Base-by-base conservation (phyloP, 2,113 vertebrate species). In the Xenopus laevis region DNA sequence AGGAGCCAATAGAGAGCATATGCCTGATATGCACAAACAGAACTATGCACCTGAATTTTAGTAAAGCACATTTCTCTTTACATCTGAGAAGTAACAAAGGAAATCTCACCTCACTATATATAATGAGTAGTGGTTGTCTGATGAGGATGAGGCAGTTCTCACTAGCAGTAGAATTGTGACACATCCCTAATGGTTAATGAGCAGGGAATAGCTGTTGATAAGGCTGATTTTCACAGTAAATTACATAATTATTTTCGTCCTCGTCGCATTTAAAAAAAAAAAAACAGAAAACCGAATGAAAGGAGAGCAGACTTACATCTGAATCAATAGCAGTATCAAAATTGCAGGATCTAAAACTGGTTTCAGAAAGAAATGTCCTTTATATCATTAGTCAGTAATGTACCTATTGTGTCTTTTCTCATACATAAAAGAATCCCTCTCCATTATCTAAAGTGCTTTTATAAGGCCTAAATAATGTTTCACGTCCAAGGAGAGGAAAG, bases 371-470 rank as follows among this genome's bases (percentile, higher is more conserved):
- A 68, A 61, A 20, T 65, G 61, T 30, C 65, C 46, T 76, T 69
- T 76, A 74, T 74, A 57, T 68, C 65, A 68, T 68, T 68, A 74
- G 53, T 58, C 72, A 68, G 60, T 74, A 74, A 68, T 74, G 64
- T 47, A 60, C 65, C 61, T 68, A 74, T 68, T 65, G 67, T 74
- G 57, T 61, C 23, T 68, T 61, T 68, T 58, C 63, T 18, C 23
- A 33, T 20, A n/a, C 40, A 40, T 52, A 74, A 74, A 13, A 66
- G 52, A 61, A 50, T 40, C 33, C 5, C 33, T 40, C 33, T 40
- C 8, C 33, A 40, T 40, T 40, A 40, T 40, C 8, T 40, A 40
- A 40, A 40, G 33, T 40, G 33, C 33, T 40, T 40, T 9, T 40
- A 6, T 40, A 40, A 40, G 33, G 33, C 33, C 33, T 40, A 40